Base-by-base conservation (phyloP, 2,888 invertebrate species). In the Choreutis nemorana region DNA sequence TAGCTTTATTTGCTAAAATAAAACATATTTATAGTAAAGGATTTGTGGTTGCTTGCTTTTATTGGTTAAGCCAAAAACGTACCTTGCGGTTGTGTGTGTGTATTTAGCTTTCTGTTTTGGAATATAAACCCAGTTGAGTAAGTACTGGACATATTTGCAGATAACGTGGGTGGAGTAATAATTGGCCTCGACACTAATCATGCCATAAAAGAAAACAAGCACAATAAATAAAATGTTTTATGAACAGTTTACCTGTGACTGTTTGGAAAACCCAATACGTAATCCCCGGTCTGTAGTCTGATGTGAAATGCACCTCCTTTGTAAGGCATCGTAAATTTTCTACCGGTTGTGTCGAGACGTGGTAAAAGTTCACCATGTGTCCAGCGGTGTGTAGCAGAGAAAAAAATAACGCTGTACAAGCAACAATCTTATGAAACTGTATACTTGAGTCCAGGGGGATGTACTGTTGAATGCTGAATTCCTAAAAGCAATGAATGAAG, bases 341-440 rank as follows among this genome's bases (percentile, higher is more conserved):
- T 2, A 95, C 83, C 0, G 96, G 94, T 55, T 97, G 97, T 0
- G 96, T 97, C 3, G 95, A 95, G 0, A 97, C 92, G 55, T 97
- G 97, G 62, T 97, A 97, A 68, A 97, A 97, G 70, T 97, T 97
- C 16, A 97, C 93, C 58, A 97, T 90, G 52, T 97, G 97, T 0
- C 97, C 97, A 2, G 94, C 88, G 0, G 95, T 92, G 56, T 97
- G 97, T 0, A 96, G 79, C 1, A 96, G 75, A 0, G 95, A 93
- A 70, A 97, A 97, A 71, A 97, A 94, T 1, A 95, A 73, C 0
- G 94, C 96, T 0, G 97, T 97, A 45, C 94, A 91, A 0, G 97
- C 97, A 0, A 94, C 94, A 30, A 97, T 95, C 73, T 97, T 97
- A 66, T 97, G 97, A 62, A 97, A 97, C 53, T 94, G 95, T 30